These are phyloP conservation scores for Hybos culiciformis DNA, from an alignment of 2,888 invertebrate species.

Conservation along the genomic window DNA sequence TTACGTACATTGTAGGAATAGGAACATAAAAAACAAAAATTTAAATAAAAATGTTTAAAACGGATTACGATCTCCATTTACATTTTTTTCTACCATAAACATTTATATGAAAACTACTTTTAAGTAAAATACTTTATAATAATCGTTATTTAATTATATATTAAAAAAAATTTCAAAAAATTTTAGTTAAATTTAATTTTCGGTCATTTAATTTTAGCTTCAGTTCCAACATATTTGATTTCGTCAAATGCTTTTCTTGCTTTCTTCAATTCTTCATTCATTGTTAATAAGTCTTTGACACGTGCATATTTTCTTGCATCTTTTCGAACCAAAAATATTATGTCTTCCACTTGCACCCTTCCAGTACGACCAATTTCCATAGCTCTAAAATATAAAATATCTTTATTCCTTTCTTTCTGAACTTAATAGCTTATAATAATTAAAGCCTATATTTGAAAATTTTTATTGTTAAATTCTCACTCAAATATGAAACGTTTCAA, in stretches of 20 bases:
- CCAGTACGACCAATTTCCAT: slow-evolving; percentile 97
- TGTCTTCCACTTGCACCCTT: slow-evolving; percentile 94
- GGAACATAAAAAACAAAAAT: too few relatives aligned
- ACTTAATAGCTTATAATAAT: too few relatives aligned
- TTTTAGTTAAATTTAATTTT: not conserved
- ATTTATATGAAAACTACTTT: too few relatives aligned
- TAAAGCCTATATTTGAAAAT: too few relatives aligned
- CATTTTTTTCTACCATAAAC: too few relatives aligned
- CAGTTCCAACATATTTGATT: slow-evolving; percentile 75
- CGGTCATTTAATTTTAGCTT: slow-evolving; percentile 31
- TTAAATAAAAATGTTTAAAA: too few relatives aligned
- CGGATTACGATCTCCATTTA: too few relatives aligned
- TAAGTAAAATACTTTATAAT: slow-evolving; percentile 1
- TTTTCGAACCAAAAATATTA: slow-evolving; percentile 89
- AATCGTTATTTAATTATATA: slow-evolving; percentile 7
- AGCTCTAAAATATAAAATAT: slow-evolving; percentile 49
- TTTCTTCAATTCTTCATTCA: slow-evolving; percentile 98
- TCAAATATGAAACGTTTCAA: too few relatives aligned
- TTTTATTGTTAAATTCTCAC: too few relatives aligned
- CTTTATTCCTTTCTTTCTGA: too few relatives aligned
- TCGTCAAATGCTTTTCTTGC: slow-evolving; percentile 99
- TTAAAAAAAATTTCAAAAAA: not conserved
- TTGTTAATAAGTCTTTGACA: slow-evolving; percentile 89
- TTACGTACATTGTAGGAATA: too few relatives aligned
- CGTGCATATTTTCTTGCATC: slow-evolving; percentile 93